Conservation (phyloP, 2,113 vertebrate species). For the Beaufortia kweichowensis region DNA sequence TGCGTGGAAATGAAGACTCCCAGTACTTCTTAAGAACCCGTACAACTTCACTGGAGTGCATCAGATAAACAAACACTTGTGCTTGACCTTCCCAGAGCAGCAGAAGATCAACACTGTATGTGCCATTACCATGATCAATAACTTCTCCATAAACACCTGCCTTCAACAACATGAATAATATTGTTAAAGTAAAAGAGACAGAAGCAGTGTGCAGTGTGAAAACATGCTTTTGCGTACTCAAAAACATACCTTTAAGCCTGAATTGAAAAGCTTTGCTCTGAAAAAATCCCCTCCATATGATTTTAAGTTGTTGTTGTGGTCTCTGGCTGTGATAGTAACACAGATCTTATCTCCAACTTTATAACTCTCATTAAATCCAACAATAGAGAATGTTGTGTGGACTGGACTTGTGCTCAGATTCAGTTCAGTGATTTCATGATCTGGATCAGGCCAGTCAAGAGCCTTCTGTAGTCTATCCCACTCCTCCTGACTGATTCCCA, state of each 20-base stretch:
- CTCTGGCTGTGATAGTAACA: background rate
- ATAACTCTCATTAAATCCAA: background rate
- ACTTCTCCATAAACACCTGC: constrained; percentile 27
- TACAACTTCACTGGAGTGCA: constrained; percentile 53
- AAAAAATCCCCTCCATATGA: background rate
- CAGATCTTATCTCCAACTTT: too few relatives aligned
- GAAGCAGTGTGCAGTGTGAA: too few relatives aligned
- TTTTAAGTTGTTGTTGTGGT: background rate
- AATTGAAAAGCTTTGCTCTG: background rate
- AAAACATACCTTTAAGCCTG: background rate
- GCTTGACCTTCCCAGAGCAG: too few relatives aligned
- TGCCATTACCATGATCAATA: constrained; percentile 42
- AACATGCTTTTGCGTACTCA: too few relatives aligned
- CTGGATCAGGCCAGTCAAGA: background rate
- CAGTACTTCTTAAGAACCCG: constrained; percentile 33
- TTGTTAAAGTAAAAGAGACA: too few relatives aligned
- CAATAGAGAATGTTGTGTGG: constrained; percentile 9
- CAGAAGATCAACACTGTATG: constrained; percentile 34
- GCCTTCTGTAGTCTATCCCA: constrained; percentile 10
- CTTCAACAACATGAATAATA: too few relatives aligned
- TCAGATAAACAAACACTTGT: constrained; percentile 41
- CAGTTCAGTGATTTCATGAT: constrained; percentile 14
- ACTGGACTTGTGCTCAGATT: constrained; percentile 9
- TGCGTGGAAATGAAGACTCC: background rate
- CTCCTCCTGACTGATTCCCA: background rate